Evolutionary conservation across 2,888 invertebrate species (phyloP).

Genomic region (Leucophenga maculata): DNA sequence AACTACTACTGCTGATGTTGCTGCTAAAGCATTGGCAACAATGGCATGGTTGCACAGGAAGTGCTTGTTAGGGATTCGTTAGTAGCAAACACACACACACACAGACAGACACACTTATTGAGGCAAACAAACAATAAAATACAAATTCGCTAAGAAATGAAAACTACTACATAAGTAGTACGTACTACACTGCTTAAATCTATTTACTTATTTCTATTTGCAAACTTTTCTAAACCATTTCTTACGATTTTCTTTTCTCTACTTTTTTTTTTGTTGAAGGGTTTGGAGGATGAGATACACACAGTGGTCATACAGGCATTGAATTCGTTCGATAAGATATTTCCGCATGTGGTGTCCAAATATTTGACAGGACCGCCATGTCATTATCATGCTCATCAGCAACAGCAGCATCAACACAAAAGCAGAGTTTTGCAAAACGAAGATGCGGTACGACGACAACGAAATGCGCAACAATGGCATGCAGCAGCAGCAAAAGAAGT

Average conservation of each 20-base stretch:
- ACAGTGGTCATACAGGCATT: constrained; percentile 73
- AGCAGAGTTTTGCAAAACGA: background rate
- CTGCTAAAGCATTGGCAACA: constrained; percentile 57
- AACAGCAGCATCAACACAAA: constrained; percentile 44
- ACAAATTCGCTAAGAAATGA: constrained; percentile 62
- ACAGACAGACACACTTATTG: constrained; percentile 31
- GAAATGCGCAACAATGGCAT: constrained; percentile 61
- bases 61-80: constrained; percentile 65
- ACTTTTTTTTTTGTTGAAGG: constrained; percentile 54
- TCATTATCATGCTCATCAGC: constrained; percentile 61
- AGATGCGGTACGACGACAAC: constrained; percentile 35
- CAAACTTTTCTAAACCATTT: constrained; percentile 22
- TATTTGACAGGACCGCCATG: constrained; percentile 68
- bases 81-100: constrained; percentile 50
- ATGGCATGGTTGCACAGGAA: constrained; percentile 51
- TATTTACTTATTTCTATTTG: constrained; percentile 27
- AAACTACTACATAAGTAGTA: constrained; percentile 40
- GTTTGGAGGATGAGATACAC: constrained; percentile 72
- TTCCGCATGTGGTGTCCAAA: constrained; percentile 71
- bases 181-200: constrained; percentile 48
- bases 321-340: constrained; percentile 71
- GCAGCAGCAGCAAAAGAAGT: constrained; percentile 38
- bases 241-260: constrained; percentile 26
- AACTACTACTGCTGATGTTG: constrained; percentile 9
- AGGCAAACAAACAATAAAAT: constrained; percentile 62